Percentiles rank a stretch among this genome's conserved stretches.
phyloP scores from a whole-genome alignment of 2,797 vertebrate species.

The Amniataba percoides region DNA sequence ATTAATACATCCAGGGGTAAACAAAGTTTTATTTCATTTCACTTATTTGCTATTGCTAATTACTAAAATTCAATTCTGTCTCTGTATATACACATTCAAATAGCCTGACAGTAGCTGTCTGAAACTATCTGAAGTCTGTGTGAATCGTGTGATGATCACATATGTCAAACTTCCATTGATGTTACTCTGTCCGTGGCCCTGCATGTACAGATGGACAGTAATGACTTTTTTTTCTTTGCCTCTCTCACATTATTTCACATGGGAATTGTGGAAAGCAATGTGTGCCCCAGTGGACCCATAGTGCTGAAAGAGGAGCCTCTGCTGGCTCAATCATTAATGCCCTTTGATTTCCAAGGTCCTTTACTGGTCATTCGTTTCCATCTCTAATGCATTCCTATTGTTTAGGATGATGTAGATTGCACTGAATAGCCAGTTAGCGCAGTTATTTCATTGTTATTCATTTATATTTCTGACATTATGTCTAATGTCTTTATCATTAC shows the following conservation, averaged over 20 bases:
- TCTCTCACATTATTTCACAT: conserved; percentile 59
- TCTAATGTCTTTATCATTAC: background rate
- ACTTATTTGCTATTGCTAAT: too few species aligned
- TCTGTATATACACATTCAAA: too few species aligned
- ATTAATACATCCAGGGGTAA: too few species aligned
- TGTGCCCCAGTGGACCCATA: conserved; percentile 16
- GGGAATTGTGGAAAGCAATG: conserved; percentile 35
- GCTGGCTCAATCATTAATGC: conserved; percentile 45
- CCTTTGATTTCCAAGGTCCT: conserved; percentile 34
- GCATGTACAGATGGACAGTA: conserved; percentile 29
- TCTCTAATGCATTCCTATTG: conserved; percentile 17
- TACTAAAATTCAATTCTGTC: too few species aligned
- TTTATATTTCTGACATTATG: conserved; percentile 8
- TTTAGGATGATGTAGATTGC: conserved; percentile 10
- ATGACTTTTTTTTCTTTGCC: conserved; percentile 58
- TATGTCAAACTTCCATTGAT: too few species aligned
- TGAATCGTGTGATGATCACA: too few species aligned
- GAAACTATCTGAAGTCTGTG: too few species aligned
- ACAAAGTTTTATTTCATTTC: too few species aligned
- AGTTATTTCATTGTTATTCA: background rate
- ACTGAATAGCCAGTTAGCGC: background rate
- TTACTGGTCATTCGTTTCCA: conserved; percentile 37
- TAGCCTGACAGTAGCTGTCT: too few species aligned
- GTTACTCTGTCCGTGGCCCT: too few species aligned
- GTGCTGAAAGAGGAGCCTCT: conserved; percentile 15